Base-by-base conservation (phyloP, 2,113 vertebrate species). In the Egretta garzetta region DNA sequence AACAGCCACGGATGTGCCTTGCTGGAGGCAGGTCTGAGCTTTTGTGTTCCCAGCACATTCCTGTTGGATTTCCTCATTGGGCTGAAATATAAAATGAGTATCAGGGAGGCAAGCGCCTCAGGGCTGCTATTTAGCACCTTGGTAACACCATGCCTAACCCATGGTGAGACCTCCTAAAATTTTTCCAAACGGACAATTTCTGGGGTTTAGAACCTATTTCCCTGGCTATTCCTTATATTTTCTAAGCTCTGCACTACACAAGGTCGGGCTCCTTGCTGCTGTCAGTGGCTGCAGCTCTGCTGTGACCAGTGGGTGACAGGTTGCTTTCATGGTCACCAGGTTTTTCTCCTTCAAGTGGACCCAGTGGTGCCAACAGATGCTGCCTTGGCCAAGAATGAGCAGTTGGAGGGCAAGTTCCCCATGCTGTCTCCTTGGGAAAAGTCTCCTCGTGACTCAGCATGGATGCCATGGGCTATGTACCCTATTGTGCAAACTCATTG, bases 301-400 rank as follows among this genome's bases (percentile, higher is more conserved):
- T 24, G 9, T 62, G 53, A 37, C 30, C 70, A 33, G 33, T 20
- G 23, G 4, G 18, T 39, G 60, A 60, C 0, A 1, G 10, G 52
- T 52, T 11, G 4, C 7, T 66, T 64, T 50, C 66, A 64, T 0
- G 0, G 35, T 33, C 13, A 23, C 10, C 27, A 14, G 15, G 4
- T n/a, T 76, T 52, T 94, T n/a, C n/a, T 63, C 68, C 33, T 76
- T 80, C 53, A 32, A 0, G 2, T 37, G 47, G 37, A 28, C 30
- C 21, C 37, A 28, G 21, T 5, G 68, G n/a, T 63, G 53, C 26
- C 49, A 21, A 52, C 35, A 62, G 47, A 3, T 47, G 26, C 10
- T 62, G 22, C 17, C 74, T 45, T 55, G 37, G 52, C 23, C 4
- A 1, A 80, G 68, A 53, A 26, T 17, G 27, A 73, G 53, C 32